Percentiles rank a stretch among this genome's conserved stretches.
Evolutionary conservation across 2,113 vertebrate genomes (phyloP).

Genomic region (Tor tambroides): DNA sequence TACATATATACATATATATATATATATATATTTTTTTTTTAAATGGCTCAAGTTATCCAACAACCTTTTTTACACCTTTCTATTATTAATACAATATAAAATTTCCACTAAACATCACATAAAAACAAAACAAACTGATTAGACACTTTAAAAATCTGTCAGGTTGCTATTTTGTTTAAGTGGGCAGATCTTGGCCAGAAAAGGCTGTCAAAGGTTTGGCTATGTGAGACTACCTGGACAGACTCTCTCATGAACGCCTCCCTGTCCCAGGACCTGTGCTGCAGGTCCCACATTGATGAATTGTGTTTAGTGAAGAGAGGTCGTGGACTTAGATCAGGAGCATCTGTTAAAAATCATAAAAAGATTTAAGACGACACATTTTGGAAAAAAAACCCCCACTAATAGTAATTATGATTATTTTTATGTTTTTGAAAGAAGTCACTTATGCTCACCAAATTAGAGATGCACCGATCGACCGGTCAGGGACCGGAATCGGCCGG

Average conservation of each 20-base stretch:
- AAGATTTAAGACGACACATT: neutral
- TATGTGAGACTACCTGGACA: slow-evolving; percentile 52
- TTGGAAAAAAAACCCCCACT: too few relatives aligned
- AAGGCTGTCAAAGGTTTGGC: neutral
- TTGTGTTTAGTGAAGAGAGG: slow-evolving; percentile 61
- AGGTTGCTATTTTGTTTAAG: too few relatives aligned
- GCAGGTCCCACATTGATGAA: slow-evolving; percentile 47
- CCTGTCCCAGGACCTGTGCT: slow-evolving; percentile 35
- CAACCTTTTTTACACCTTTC: neutral
- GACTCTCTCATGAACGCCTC: slow-evolving; percentile 42
- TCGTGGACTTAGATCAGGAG: slow-evolving; percentile 67
- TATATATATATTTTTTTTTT: too few relatives aligned
- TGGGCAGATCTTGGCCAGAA: too few relatives aligned
- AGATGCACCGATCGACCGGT: too few relatives aligned
- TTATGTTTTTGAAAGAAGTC: too few relatives aligned
- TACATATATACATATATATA: too few relatives aligned
- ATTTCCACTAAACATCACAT: neutral
- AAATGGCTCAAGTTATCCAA: neutral
- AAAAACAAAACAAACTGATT: neutral
- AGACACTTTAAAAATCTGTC: neutral
- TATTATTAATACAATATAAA: neutral
- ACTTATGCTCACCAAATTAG: too few relatives aligned
- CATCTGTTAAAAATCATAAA: slow-evolving; percentile 59
- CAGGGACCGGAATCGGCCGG: too few relatives aligned
- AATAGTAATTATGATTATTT: too few relatives aligned